These are phyloP conservation scores for Catagonus wagneri DNA, from an alignment of 2,113 vertebrate species.

Conservation along the genomic window DNA sequence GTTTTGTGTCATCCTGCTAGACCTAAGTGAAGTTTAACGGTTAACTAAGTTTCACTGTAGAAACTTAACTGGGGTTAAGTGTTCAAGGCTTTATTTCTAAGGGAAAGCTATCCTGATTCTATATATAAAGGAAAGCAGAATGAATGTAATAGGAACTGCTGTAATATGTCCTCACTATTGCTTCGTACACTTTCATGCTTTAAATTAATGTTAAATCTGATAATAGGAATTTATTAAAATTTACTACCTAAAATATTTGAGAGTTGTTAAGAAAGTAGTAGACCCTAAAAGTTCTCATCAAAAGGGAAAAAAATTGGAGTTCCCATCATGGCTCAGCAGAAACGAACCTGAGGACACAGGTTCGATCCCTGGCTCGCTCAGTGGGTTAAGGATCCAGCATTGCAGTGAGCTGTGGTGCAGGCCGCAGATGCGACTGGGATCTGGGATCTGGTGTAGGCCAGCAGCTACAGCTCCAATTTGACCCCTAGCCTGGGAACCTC, in stretches of 20 bases:
- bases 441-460: no score
- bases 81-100: background rate
- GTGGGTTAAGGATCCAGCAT: no score
- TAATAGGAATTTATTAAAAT: slow-evolving; percentile 38
- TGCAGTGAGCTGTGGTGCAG: no score
- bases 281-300: slow-evolving; percentile 10
- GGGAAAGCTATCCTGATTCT: background rate
- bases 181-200: background rate
- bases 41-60: slow-evolving; percentile 5
- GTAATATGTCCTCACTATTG: background rate
- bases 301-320: background rate
- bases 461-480: no score
- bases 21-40: background rate
- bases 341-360: no score
- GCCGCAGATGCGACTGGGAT: no score
- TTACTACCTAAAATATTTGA: slow-evolving; percentile 16
- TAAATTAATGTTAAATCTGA: slow-evolving; percentile 23
- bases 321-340: no score
- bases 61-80: slow-evolving; percentile 24
- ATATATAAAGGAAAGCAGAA: background rate
- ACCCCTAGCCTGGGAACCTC: no score
- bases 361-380: no score
- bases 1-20: slow-evolving; percentile 32
- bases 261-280: background rate
- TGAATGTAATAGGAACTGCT: background rate